A percentile compares a stretch with the other conserved stretches of the same genome.
Evolutionary conservation across 2,797 vertebrate genomes (phyloP).

Genomic region (Heterohyrax brucei): DNA sequence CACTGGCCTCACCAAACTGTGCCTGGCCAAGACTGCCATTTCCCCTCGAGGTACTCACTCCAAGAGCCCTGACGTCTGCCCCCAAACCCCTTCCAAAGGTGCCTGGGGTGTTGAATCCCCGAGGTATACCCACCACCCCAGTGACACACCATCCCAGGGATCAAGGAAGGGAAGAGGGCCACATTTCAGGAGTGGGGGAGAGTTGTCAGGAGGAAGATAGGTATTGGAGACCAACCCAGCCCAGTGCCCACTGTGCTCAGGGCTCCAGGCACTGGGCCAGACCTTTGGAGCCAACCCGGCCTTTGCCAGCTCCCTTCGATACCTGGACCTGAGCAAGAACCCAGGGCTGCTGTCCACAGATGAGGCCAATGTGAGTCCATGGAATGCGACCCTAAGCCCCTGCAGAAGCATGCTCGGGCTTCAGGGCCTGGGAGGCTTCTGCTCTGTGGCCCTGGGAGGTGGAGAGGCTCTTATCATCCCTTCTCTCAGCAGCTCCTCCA

Average conservation of each 20-base stretch:
- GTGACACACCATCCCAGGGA: not conserved
- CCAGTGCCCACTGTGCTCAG: constrained; percentile 87
- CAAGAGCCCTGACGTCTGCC: not conserved
- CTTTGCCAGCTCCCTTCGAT: constrained; percentile 95
- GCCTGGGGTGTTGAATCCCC: not conserved
- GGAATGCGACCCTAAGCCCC: not conserved
- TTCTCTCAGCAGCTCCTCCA: not conserved
- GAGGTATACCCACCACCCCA: not conserved
- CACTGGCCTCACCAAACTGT: constrained; percentile 95
- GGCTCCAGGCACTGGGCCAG: constrained; percentile 95
- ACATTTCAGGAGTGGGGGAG: not conserved
- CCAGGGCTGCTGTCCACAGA: constrained; percentile 95
- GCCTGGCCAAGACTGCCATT: constrained; percentile 95
- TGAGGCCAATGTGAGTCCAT: constrained; percentile 94
- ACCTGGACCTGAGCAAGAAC: constrained; percentile 96
- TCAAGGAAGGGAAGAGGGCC: not conserved
- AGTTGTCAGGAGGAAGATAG: not conserved
- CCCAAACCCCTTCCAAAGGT: not conserved
- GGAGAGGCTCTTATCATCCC: not conserved
- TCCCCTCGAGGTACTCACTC: constrained; percentile 94
- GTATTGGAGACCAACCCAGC: constrained; percentile 83
- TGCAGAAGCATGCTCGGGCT: not conserved
- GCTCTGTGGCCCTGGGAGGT: not conserved
- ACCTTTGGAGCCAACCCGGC: constrained; percentile 95
- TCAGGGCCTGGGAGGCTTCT: not conserved